phyloP scores from a whole-genome alignment of 2,113 vertebrate species.

The Laticauda laticaudata region DNA sequence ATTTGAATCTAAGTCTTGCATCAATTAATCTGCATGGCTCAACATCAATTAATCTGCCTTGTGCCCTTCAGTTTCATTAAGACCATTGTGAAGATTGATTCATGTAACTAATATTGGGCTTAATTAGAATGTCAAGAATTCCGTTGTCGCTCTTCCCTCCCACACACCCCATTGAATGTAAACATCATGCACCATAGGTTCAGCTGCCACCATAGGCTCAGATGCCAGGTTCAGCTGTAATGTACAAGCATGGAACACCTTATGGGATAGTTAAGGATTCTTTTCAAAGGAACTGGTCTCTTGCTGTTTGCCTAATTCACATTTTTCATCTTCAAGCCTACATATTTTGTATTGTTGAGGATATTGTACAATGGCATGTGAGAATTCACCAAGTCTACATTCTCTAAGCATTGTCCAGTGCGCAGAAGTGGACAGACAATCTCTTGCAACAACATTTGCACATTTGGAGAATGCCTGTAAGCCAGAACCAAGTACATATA shows the following conservation, averaged over 20 bases:
- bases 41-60: not conserved
- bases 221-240: not conserved
- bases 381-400: constrained; percentile 43
- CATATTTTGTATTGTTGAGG: constrained; percentile 52
- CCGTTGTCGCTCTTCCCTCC: not conserved
- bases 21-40: not conserved
- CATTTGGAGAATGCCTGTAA: not conserved
- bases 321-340: constrained; percentile 62
- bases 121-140: not conserved
- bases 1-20: not conserved
- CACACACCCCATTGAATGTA: not conserved
- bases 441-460: not conserved
- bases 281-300: not conserved
- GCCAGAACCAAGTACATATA: not conserved
- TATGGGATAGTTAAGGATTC: not conserved
- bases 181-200: constrained; percentile 3
- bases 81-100: not conserved
- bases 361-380: constrained; percentile 67
- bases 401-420: not conserved
- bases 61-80: not conserved
- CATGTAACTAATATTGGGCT: not conserved
- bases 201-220: not conserved
- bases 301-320: constrained; percentile 38
- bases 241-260: not conserved
- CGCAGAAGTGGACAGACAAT: too few relatives aligned